Percentiles rank a stretch among this genome's conserved stretches.
Conservation (phyloP, 2,113 vertebrate genomes). For the Cephalopterus ornatus region DNA sequence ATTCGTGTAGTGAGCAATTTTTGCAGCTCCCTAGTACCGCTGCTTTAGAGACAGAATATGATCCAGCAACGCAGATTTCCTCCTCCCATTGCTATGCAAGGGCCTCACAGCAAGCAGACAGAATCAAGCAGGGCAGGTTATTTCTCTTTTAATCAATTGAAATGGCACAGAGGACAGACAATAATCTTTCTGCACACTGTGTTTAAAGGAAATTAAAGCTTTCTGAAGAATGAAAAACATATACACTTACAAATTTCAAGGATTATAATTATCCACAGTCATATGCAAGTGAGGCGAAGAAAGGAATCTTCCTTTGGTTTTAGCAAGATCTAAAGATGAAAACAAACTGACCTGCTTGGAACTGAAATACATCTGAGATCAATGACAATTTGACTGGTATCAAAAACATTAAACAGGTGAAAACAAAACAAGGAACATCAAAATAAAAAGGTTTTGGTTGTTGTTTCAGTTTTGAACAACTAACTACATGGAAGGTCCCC, state of each 20-base stretch:
- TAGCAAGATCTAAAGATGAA: not conserved
- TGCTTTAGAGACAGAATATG: not conserved
- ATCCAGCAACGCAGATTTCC: not conserved
- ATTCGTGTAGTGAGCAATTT: not conserved
- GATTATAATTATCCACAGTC: not conserved
- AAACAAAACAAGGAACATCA: not conserved
- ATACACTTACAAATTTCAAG: not conserved
- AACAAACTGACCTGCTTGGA: not conserved
- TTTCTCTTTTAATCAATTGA: conserved; percentile 5
- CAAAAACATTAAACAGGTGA: not conserved
- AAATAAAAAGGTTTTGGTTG: not conserved
- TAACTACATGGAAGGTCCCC: not conserved
- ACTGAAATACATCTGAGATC: not conserved
- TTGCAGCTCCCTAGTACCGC: not conserved
- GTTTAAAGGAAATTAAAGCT: conserved; percentile 13
- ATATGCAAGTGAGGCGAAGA: not conserved
- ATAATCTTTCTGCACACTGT: not conserved
- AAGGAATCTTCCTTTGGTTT: not conserved
- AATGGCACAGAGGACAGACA: not conserved
- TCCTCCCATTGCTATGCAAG: not conserved
- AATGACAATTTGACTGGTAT: not conserved
- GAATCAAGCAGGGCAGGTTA: not conserved
- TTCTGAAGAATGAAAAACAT: not conserved
- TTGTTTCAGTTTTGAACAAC: not conserved
- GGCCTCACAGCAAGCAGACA: not conserved